Evolutionary conservation across 2,888 invertebrate species (phyloP).

Genomic region (Agonopterix subpropinquella): DNA sequence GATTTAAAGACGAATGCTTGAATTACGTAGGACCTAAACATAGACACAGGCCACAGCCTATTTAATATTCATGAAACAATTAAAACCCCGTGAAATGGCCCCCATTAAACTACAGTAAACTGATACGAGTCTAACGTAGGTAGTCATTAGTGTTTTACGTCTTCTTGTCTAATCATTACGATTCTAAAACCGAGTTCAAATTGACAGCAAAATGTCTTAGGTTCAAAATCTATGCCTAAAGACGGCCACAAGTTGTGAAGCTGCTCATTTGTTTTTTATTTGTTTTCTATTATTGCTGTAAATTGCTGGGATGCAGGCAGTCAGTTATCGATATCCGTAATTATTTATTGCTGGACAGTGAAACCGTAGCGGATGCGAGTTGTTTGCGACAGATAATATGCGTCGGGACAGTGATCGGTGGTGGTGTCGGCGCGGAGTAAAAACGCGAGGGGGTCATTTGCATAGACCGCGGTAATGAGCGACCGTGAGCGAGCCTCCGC

Average conservation of each 20-base stretch:
- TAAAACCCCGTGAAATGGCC: constrained; percentile 36
- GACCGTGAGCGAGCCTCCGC: constrained; percentile 25
- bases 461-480: constrained; percentile 66
- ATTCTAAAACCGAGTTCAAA: constrained; percentile 16
- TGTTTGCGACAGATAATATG: constrained; percentile 67
- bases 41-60: constrained; percentile 23
- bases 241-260: not conserved
- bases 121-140: constrained; percentile 13
- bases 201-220: not conserved
- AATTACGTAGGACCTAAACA: constrained; percentile 14
- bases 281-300: constrained; percentile 39
- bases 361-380: constrained; percentile 66
- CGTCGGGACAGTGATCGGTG: constrained; percentile 57
- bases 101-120: constrained; percentile 6
- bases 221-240: not conserved
- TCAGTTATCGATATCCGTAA: constrained; percentile 62
- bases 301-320: constrained; percentile 35
- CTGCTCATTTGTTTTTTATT: constrained; percentile 16
- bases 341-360: constrained; percentile 64
- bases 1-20: constrained; percentile 32
- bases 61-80: constrained; percentile 56
- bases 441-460: constrained; percentile 67
- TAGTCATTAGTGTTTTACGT: constrained; percentile 42
- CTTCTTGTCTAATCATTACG: constrained; percentile 33
- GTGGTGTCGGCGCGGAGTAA: constrained; percentile 48